Base-by-base conservation (phyloP, 2,888 invertebrate species). In the Diarsia brunnea region DNA sequence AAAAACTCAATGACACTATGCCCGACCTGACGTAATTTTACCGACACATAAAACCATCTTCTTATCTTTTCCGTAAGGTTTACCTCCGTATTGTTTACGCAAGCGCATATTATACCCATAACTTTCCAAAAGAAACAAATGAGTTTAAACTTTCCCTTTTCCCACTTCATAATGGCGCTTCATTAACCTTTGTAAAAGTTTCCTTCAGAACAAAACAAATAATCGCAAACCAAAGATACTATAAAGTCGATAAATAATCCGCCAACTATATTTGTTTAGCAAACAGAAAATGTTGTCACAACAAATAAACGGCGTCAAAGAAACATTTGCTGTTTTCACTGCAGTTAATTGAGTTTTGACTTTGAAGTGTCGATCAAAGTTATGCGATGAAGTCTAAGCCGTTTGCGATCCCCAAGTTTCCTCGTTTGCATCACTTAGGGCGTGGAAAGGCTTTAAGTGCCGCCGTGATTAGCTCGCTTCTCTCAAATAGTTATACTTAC, bases 361-460 rank as follows among this genome's bases (percentile, higher is more conserved):
- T 95, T 94, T 92, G 91, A 94, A 95, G 94, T 93, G 93, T 92
- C 93, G 93, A 94, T 95, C 94, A 93, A 95, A 95, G 94, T 94
- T 93, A 92, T 91, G 90, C 92, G 93, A 93, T 92, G 91, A 90
- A 94, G 92, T 92, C 91, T 91, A 91, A 92, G 91, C 91, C 92
- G 92, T 95, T 94, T 93, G 93, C 91, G 92, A 93, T 93, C 92
- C 90, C 90, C 88, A 95, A 95, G 93, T 95, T 95, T 94, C 90
- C 93, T 95, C 94, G 94, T 96, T 95, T 95, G 93, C 94, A 95
- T 95, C 92, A 94, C 93, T 94, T 92, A 93, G 91, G 93, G 91
- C 92, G 91, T 90, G 90, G 91, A 92, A 94, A 94, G 93, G 94
- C 93, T 93, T 92, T 90, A 90, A 93, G 92, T 91, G 90, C 89